Evolutionary conservation across 2,797 vertebrate species (phyloP).

Genomic region (Silurus aristotelis): DNA sequence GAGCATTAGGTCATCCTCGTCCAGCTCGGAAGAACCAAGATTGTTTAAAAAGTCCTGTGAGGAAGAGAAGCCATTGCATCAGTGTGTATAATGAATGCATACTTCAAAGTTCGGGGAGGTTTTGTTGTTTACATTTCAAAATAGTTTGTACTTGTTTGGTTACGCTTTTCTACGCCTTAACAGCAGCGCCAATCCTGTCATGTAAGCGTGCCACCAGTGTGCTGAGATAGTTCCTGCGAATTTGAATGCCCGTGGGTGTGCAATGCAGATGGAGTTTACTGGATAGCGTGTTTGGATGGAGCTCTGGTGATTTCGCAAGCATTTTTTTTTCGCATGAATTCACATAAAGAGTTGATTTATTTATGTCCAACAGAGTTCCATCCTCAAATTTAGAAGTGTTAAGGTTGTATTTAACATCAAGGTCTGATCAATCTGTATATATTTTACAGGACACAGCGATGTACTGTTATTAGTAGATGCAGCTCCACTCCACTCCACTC

Average conservation of each 20-base stretch:
- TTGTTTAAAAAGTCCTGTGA: constrained; percentile 87
- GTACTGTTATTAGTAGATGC: too few species aligned
- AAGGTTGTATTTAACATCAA: background rate
- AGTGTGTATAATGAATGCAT: background rate
- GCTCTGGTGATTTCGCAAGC: background rate
- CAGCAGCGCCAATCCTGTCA: background rate
- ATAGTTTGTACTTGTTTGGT: background rate
- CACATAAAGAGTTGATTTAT: background rate
- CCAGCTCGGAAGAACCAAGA: constrained; percentile 93
- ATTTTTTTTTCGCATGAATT: background rate
- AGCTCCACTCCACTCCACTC: background rate
- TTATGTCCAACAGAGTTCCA: background rate
- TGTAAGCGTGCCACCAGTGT: background rate
- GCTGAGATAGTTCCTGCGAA: constrained; percentile 9
- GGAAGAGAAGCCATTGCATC: background rate
- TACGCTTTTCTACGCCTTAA: background rate
- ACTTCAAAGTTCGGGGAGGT: background rate
- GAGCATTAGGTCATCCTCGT: constrained; percentile 98
- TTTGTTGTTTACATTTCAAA: background rate
- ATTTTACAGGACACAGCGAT: background rate
- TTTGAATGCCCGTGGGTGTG: background rate
- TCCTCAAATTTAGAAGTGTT: background rate
- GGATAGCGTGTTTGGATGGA: background rate
- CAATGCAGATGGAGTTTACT: background rate
- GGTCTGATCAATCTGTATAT: background rate